phyloP scores from a whole-genome alignment of 2,113 vertebrate species.

The Blennius ocellaris region DNA sequence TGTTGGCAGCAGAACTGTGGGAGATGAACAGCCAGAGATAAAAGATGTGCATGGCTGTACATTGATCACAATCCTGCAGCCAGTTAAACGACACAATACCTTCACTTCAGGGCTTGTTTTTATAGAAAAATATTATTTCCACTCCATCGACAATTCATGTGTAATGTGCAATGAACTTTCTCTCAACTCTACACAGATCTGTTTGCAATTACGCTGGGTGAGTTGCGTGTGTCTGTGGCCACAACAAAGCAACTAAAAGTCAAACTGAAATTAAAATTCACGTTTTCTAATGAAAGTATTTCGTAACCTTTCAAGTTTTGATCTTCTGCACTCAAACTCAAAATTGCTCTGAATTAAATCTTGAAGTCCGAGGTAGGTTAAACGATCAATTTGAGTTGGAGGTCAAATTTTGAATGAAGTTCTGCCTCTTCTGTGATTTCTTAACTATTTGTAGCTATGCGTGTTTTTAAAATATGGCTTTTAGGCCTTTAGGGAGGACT shows the following conservation, averaged over 20 bases:
- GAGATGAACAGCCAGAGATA: conserved; percentile 29
- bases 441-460: too few species aligned
- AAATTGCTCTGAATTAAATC: too few species aligned
- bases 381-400: too few species aligned
- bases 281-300: background rate
- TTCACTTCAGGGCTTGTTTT: background rate
- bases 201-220: too few species aligned
- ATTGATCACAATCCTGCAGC: conserved; percentile 15
- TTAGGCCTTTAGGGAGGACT: too few species aligned
- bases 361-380: too few species aligned
- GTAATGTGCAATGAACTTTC: background rate
- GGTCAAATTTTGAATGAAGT: too few species aligned
- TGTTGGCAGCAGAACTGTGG: background rate
- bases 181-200: background rate
- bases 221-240: too few species aligned
- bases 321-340: background rate
- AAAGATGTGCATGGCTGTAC: conserved; percentile 16
- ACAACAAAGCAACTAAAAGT: background rate
- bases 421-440: too few species aligned
- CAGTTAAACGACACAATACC: background rate
- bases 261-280: background rate
- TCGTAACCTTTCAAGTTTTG: background rate
- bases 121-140: background rate
- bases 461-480: too few species aligned
- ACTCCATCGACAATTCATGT: background rate